Base-by-base conservation (phyloP, 2,797 vertebrate species). In the Nyctalus aviator region DNA sequence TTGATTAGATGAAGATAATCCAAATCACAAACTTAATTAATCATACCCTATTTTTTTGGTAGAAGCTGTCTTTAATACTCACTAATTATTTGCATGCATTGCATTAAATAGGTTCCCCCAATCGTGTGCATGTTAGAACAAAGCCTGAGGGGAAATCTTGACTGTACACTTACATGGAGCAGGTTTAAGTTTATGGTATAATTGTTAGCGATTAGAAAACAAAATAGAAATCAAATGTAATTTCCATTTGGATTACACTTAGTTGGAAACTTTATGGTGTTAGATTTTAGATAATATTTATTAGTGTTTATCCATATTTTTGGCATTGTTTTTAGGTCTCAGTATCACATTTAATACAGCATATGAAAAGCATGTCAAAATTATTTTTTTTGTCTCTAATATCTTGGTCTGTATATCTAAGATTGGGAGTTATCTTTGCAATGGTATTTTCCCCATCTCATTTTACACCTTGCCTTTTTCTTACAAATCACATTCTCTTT, bases 391-490 rank as follows among this genome's bases (percentile, higher is more conserved):
- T 90, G 35, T 44, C 57, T 96, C 82, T 83, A 71, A 96, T 95
- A 83, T 93, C 75, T 86, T 91, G 72, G 41, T 78, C 90, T 96
- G 1, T 92, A 32, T 91, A 93, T 95, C 87, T 94, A 92, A 94
- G 82, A 93, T 92, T 23, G 88, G 78, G 94, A 96, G 94, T 96
- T 94, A 95, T 90, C 85, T 62, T 92, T 48, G 48, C 79, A 89
- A 20, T 95, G 95, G 95, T 92, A 96, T 97, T 96, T 94, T 89
- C 84, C 59, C 55, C 75, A 75, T 96, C 88, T 96, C 90, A 91
- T 95, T 97, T 97, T 96, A 93, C 92, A 97, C 95, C 96, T 97
- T 97, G 95, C 90, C 91, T 97, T 95, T 95, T 92, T 88, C 94
- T 95, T 95, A 96, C 77, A 95, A 96, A 94, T 96, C 96, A 59